Evolutionary conservation across 1,140 invertebrate genomes (phyloP).

Genomic region (Rhynchophorus ferrugineus): DNA sequence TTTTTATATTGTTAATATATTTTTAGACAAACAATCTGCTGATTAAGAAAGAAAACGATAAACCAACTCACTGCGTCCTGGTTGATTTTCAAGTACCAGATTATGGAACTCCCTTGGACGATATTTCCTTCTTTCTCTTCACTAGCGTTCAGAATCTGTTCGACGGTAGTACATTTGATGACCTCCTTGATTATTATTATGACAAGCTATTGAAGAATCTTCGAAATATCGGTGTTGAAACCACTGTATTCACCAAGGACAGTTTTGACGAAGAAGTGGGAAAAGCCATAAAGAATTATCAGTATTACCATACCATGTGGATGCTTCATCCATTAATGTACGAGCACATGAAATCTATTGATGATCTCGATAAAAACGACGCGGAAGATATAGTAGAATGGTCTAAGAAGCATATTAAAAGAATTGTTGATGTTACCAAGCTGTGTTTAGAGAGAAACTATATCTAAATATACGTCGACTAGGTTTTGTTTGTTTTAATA

Average conservation of each 20-base stretch:
- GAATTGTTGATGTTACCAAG: slow-evolving; percentile 1
- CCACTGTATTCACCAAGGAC: background rate
- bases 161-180: background rate
- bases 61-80: slow-evolving; percentile 44
- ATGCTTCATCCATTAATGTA: slow-evolving; percentile 12
- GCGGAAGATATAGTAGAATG: background rate
- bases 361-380: background rate
- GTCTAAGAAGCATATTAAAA: slow-evolving; percentile 1
- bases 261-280: slow-evolving; percentile 1
- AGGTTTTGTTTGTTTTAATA: background rate
- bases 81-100: slow-evolving; percentile 52
- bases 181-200: slow-evolving; percentile 10
- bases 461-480: background rate
- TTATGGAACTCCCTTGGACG: slow-evolving; percentile 43
- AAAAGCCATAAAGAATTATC: slow-evolving; percentile 4
- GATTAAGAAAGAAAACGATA: slow-evolving; percentile 37
- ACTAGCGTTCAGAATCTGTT: slow-evolving; percentile 38
- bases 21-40: slow-evolving; percentile 52
- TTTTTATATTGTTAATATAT: too few relatives aligned
- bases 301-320: slow-evolving; percentile 8
- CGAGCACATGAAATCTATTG: background rate
- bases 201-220: background rate
- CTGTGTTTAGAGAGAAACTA: slow-evolving; percentile 5
- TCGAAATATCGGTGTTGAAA: slow-evolving; percentile 5
- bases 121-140: slow-evolving; percentile 47